Percentiles rank a stretch among this genome's conserved stretches.
phyloP scores from a whole-genome alignment of 2,888 invertebrate genomes.

The Apocheima hispidaria region DNA sequence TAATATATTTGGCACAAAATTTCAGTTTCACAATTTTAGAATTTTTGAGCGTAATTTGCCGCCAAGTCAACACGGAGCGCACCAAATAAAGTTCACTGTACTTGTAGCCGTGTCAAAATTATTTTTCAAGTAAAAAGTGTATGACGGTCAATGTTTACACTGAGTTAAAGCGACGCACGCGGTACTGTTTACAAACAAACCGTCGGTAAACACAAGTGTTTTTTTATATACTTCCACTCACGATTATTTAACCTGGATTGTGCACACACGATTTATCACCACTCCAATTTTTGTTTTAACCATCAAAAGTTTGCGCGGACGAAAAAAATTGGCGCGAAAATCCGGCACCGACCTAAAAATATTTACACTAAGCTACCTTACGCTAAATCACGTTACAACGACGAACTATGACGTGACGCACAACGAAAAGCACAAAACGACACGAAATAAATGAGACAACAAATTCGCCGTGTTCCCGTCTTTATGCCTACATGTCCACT shows the following conservation, averaged over 20 bases:
- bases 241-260: constrained; percentile 45
- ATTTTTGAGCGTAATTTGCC: constrained; percentile 56
- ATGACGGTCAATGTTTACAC: constrained; percentile 62
- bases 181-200: constrained; percentile 82
- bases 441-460: constrained; percentile 86
- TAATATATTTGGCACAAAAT: constrained; percentile 59
- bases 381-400: constrained; percentile 73
- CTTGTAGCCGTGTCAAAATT: constrained; percentile 48
- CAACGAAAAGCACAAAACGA: constrained; percentile 85
- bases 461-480: constrained; percentile 85
- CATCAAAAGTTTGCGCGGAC: constrained; percentile 43
- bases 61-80: constrained; percentile 43
- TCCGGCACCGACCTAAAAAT: constrained; percentile 41
- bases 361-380: constrained; percentile 60
- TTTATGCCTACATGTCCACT: constrained; percentile 87
- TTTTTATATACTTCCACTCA: constrained; percentile 49
- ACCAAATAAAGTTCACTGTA: constrained; percentile 32
- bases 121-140: constrained; percentile 53
- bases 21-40: constrained; percentile 39
- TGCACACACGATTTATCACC: constrained; percentile 50
- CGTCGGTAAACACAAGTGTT: constrained; percentile 60
- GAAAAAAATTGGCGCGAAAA: constrained; percentile 48
- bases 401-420: constrained; percentile 83
- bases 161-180: constrained; percentile 66
- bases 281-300: constrained; percentile 43